phyloP scores from a whole-genome alignment of 2,113 vertebrate species.

The Argyrosomus japonicus region DNA sequence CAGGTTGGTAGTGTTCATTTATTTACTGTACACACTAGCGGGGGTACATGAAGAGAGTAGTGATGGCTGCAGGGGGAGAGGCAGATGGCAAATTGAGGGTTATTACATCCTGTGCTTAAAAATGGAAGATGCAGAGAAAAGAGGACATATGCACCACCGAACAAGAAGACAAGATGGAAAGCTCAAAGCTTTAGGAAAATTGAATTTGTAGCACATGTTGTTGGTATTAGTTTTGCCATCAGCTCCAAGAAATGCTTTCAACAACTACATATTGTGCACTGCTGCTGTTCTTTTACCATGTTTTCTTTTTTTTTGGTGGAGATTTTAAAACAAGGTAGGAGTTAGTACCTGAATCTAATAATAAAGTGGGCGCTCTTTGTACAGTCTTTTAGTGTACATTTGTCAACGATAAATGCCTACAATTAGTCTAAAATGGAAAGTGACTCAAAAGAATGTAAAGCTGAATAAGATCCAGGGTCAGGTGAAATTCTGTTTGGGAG shows the following conservation, averaged over 20 bases:
- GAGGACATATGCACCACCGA: conserved; percentile 16
- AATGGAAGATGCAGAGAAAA: conserved; percentile 25
- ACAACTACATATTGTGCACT: conserved; percentile 9
- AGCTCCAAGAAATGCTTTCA: neutral
- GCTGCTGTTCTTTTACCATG: conserved; percentile 30
- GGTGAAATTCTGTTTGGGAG: neutral
- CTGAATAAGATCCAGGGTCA: neutral
- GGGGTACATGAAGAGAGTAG: conserved; percentile 12
- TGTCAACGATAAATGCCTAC: neutral
- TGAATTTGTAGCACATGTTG: conserved; percentile 11
- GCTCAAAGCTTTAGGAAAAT: conserved; percentile 12
- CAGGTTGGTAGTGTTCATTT: conserved; percentile 10
- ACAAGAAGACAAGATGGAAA: conserved; percentile 1
- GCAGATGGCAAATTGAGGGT: conserved; percentile 53
- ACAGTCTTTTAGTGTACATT: neutral
- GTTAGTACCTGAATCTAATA: too few relatives aligned
- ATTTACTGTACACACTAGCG: conserved; percentile 29
- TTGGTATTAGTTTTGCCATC: conserved; percentile 17
- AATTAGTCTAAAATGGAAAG: neutral
- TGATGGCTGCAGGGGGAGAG: conserved; percentile 21
- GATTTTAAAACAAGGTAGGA: neutral
- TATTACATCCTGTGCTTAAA: conserved; percentile 39
- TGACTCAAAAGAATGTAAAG: neutral
- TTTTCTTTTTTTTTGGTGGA: neutral
- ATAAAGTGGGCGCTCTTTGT: neutral